These are phyloP conservation scores for Scaptodrosophila lebanonensis DNA, from an alignment of 1,140 invertebrate genomes.

Conservation along the genomic window DNA sequence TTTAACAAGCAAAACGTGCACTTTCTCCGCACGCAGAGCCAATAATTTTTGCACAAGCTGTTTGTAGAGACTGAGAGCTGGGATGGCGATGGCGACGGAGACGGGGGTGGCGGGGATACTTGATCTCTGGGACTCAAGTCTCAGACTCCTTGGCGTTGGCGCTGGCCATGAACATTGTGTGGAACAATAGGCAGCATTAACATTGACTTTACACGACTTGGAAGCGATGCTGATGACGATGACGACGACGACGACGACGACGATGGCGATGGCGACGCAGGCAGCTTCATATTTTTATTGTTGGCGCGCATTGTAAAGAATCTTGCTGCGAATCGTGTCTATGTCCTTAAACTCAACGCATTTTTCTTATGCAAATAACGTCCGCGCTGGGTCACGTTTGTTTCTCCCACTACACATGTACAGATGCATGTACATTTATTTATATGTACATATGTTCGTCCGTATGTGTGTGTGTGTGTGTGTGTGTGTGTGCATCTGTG, in stretches of 20 bases:
- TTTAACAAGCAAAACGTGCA: constrained; percentile 77
- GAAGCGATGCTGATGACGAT: constrained; percentile 30
- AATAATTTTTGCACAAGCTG: constrained; percentile 59
- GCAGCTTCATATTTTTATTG: constrained; percentile 75
- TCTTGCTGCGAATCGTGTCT: constrained; percentile 51
- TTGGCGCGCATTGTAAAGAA: constrained; percentile 68
- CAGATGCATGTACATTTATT: too few relatives aligned
- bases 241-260: background rate
- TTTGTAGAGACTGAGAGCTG: too few relatives aligned
- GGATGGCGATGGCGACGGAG: too few relatives aligned
- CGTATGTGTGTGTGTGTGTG: too few relatives aligned
- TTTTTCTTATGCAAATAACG: constrained; percentile 20
- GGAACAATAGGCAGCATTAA: constrained; percentile 66
- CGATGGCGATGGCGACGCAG: too few relatives aligned
- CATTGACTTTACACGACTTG: constrained; percentile 76
- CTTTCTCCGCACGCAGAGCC: constrained; percentile 77
- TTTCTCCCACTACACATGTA: too few relatives aligned
- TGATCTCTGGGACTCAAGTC: too few relatives aligned
- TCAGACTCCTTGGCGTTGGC: constrained; percentile 46
- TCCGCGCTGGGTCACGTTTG: constrained; percentile 61
- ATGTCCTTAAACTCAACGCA: constrained; percentile 67
- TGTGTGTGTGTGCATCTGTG: too few relatives aligned
- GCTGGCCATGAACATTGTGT: constrained; percentile 31
- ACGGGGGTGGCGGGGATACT: too few relatives aligned
- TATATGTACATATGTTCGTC: too few relatives aligned